Evolutionary conservation across 1,140 invertebrate species (phyloP).

Genomic region (Pseudobourletiella spinata): DNA sequence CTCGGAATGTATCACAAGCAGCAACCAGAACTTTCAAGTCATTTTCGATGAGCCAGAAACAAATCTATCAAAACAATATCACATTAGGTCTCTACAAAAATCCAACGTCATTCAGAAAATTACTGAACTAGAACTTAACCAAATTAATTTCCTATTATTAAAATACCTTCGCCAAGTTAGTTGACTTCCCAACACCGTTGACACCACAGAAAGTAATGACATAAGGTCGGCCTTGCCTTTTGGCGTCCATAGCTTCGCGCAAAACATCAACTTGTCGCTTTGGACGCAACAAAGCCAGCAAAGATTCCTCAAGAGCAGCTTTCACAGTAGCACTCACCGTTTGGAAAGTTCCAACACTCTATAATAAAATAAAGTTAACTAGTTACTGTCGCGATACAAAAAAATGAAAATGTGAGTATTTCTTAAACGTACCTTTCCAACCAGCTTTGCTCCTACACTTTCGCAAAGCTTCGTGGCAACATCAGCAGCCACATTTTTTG

Average conservation of each 20-base stretch:
- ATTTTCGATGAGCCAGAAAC: constrained; percentile 99
- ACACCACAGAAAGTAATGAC: constrained; percentile 98
- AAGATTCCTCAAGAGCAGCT: constrained; percentile 64
- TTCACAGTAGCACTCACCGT: constrained; percentile 77
- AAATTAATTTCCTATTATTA: no score
- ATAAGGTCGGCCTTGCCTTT: constrained; percentile 72
- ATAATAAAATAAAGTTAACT: neutral
- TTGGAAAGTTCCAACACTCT: constrained; percentile 81
- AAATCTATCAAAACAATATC: constrained; percentile 54
- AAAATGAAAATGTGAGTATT: constrained; percentile 1
- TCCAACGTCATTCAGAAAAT: no score
- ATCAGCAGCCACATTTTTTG: constrained; percentile 95
- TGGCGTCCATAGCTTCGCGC: constrained; percentile 86
- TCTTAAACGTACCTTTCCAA: constrained; percentile 70
- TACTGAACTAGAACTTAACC: no score
- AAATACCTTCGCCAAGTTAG: constrained; percentile 94
- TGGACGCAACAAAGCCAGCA: constrained; percentile 88
- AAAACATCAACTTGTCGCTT: constrained; percentile 92
- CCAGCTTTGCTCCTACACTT: constrained; percentile 82
- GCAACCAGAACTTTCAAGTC: constrained; percentile 92
- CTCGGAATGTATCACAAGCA: constrained; percentile 98
- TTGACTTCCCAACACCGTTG: constrained; percentile 99
- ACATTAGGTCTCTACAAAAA: no score
- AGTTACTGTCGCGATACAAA: neutral
- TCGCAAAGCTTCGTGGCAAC: constrained; percentile 91